phyloP scores from a whole-genome alignment of 1,140 invertebrate species.

The Apis cerana region DNA sequence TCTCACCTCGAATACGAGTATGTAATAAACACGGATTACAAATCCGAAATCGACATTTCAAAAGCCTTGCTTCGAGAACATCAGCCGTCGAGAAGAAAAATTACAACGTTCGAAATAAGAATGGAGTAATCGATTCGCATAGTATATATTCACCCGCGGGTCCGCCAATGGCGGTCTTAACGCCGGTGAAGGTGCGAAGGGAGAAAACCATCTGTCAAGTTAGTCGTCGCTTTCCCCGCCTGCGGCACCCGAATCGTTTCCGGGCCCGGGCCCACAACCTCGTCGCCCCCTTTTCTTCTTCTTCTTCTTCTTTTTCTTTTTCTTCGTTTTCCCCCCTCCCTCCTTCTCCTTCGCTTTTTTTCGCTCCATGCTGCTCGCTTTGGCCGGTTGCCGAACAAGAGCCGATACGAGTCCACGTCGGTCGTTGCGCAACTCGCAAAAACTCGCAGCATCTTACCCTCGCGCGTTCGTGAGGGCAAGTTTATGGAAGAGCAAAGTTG shows the following conservation, averaged over 20 bases:
- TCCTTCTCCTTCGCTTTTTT: neutral
- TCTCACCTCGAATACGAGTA: neutral
- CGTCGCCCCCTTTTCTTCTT: neutral
- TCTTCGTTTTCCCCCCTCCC: no score
- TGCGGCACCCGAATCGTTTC: constrained; percentile 66
- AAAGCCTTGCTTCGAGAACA: neutral
- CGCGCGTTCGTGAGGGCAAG: no score
- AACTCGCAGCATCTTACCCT: constrained; percentile 18
- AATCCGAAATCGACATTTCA: no score
- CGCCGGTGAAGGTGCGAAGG: constrained; percentile 24
- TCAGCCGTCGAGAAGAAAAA: constrained; percentile 2
- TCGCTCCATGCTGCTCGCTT: constrained; percentile 11
- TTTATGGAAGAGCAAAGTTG: no score
- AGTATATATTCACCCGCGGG: constrained; percentile 23
- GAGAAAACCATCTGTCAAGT: constrained; percentile 61
- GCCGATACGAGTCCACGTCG: neutral
- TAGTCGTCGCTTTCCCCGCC: constrained; percentile 68
- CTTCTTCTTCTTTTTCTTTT: neutral
- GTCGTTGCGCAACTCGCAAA: constrained; percentile 56
- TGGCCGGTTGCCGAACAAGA: constrained; percentile 30
- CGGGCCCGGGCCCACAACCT: constrained; percentile 42
- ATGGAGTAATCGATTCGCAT: constrained; percentile 7
- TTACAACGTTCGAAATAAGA: constrained; percentile 17
- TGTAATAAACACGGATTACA: neutral
- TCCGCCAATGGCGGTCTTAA: constrained; percentile 34